Base-by-base conservation (phyloP, 1,140 invertebrate species). In the Megalopta genalis region DNA sequence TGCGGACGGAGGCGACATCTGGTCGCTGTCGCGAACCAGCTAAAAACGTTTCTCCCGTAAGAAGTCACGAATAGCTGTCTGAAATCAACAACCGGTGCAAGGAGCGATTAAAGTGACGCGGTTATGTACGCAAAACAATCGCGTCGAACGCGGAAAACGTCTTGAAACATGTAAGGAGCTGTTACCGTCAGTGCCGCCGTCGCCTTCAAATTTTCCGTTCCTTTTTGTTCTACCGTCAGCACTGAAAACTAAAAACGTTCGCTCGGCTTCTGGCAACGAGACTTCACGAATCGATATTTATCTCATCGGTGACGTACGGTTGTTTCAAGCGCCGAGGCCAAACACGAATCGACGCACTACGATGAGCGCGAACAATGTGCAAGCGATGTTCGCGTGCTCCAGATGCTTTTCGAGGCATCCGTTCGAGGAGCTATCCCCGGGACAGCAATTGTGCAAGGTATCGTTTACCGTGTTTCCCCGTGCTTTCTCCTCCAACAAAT, bases 401-500 rank as follows among this genome's bases (percentile, higher is more conserved):
- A 96, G 97, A 91, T 99, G 98, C 94, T 99, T 98, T 92, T 96
- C 96, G 76, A 95, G 98, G 89, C 97, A 99, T 94, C 98, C 98
- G 67, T 99, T 99, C 93, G 98, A 99, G 92, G 98, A 99, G 93
- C 94, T 99, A 83, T 99, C 98, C 74, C 95, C 97, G 79, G 97
- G 97, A 52, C 97, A 99, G 94, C 98, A 99, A 91, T 95, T 99
- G 87, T 99, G 98, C 94, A 99, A 99, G 96, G 98, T 98, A 94
- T 94, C 42, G 62, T 42, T 25, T 16, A 21, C 32, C 64, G 14
- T 21, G 16, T 46, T 76, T 76, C 63, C 12, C 14, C 39, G 25
- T 52, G 37, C 27, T 62, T 54, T 37, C 21, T 23, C 16, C 65
- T 18, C 21, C 63, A 46, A 21, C 14, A 52, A 64, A 74, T 66